Conservation (phyloP, 2,888 invertebrate species). For the Spisula solida region DNA sequence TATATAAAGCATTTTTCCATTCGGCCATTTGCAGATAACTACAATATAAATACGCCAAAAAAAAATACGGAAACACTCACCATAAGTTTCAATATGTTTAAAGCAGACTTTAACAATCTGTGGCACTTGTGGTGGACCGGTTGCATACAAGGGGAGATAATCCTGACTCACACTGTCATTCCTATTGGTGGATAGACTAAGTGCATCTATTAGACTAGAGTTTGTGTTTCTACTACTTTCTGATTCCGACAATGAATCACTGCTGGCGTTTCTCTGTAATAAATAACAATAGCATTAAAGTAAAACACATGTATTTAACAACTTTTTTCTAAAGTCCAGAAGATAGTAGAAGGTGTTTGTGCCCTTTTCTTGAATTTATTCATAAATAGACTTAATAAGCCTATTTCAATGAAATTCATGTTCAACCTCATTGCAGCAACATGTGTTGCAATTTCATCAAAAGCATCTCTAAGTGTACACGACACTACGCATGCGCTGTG, state of each 20-base stretch:
- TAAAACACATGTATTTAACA: no score
- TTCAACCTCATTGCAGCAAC: neutral
- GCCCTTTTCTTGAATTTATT: no score
- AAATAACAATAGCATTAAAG: no score
- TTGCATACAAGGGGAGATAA: constrained; percentile 70
- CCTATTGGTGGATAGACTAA: constrained; percentile 79
- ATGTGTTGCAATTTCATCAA: no score
- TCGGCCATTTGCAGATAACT: no score
- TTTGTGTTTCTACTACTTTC: constrained; percentile 81
- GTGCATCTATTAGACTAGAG: constrained; percentile 83
- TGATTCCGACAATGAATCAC: constrained; percentile 84
- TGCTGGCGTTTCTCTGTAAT: constrained; percentile 82
- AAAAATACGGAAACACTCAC: no score
- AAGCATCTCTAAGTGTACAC: no score
- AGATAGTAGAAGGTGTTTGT: no score
- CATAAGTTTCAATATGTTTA: constrained; percentile 93
- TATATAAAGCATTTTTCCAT: no score
- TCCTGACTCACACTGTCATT: constrained; percentile 70
- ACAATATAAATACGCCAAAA: no score
- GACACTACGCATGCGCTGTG: no score
- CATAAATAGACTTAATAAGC: neutral
- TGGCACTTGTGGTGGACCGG: constrained; percentile 90
- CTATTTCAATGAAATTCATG: neutral
- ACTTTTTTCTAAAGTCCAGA: no score
- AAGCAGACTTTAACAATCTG: constrained; percentile 93